These are phyloP conservation scores for Gryon sp. DNA, from an alignment of 1,140 invertebrate genomes.

Conservation along the genomic window DNA sequence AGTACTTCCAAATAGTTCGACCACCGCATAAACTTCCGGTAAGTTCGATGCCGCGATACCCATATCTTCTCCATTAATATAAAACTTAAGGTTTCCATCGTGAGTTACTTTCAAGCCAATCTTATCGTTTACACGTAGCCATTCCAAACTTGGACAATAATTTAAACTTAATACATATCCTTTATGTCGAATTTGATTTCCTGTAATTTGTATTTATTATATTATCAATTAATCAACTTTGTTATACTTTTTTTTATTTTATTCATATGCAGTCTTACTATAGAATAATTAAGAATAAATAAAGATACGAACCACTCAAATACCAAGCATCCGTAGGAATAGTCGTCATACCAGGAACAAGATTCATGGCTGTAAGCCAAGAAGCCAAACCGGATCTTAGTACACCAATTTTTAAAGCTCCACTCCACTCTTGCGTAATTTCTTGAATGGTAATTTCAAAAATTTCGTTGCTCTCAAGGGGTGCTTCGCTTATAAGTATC, in stretches of 20 bases:
- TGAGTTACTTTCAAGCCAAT: slow-evolving; percentile 83
- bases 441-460: slow-evolving; percentile 86
- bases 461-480: slow-evolving; percentile 86
- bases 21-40: slow-evolving; percentile 87
- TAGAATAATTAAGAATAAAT: neutral
- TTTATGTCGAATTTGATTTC: slow-evolving; percentile 84
- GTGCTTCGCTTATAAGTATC: slow-evolving; percentile 86
- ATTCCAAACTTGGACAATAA: slow-evolving; percentile 88
- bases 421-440: slow-evolving; percentile 84
- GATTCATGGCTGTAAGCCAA: slow-evolving; percentile 83
- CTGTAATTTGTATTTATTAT: slow-evolving; percentile 68
- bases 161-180: slow-evolving; percentile 81
- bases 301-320: slow-evolving; percentile 80
- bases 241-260: no score
- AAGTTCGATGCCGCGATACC: slow-evolving; percentile 89
- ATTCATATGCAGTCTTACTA: no score
- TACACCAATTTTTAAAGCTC: slow-evolving; percentile 88
- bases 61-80: slow-evolving; percentile 90
- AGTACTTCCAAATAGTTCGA: slow-evolving; percentile 87
- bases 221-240: no score
- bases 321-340: slow-evolving; percentile 84
- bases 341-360: slow-evolving; percentile 82
- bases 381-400: slow-evolving; percentile 72
- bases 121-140: slow-evolving; percentile 87
- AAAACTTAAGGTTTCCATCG: slow-evolving; percentile 82